Base-by-base conservation (phyloP, 2,797 vertebrate species). In the Sebastes goodei region DNA sequence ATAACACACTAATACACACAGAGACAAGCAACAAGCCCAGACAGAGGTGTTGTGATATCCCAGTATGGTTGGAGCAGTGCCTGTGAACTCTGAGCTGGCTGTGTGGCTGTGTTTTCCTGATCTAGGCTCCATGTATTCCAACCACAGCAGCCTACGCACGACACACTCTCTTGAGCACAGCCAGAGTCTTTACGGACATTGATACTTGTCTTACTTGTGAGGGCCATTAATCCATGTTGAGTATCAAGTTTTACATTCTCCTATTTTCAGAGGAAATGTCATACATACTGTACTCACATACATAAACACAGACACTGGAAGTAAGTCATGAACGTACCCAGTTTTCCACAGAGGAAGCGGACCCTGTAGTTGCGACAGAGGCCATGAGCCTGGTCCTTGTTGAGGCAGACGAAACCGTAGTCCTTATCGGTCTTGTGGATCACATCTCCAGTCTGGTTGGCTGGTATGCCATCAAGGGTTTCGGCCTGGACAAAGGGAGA, bases 341-440 rank as follows among this genome's bases (percentile, higher is more conserved):
- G 95, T 89, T 96, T 98, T 73, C 97, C 97, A 33, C 98, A 99
- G 15, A 99, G 96, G 91, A 99, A 99, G 67, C 97, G 97, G 32
- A 99, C 97, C 67, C 95, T 95, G 95, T 98, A 98, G 95, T 94
- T 96, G 76, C 23, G 95, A 91, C 98, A 99, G 81, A 95, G 92
- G 52, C 96, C 92, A 4, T 96, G 94, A 0, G 83, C 70, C 94
- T 96, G 97, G 88, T 96, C 96, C 76, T 94, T 96, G 91, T 96
- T 95, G 0, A 95, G 97, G 91, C 98, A 99, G 60, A 97, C 96
- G 6, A 99, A 97, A 87, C 96, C 97, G 7, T 97, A 98, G 89
- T 96, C 96, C 25, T 96, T 97, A 90, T 97, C 96, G 0, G 86
- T 91, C 92, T 96, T 98, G 92, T 97, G 96, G 94, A 98, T 95